Base-by-base conservation (phyloP, 2,888 invertebrate genomes). In the Globia sparganii region DNA sequence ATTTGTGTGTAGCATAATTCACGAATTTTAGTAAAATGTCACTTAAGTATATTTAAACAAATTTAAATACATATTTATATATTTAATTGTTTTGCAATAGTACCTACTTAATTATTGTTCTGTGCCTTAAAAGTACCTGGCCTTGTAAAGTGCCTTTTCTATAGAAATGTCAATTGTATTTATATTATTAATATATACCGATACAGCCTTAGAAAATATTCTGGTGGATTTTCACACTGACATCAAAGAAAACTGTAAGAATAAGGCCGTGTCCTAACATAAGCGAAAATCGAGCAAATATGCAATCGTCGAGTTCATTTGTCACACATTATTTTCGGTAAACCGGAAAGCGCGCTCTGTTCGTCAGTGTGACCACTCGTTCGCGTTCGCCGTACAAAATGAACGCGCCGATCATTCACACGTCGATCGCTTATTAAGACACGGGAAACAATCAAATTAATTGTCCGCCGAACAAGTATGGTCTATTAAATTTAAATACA, bases 41-140 rank as follows among this genome's bases (percentile, higher is more conserved):
- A 88, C 87, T n/a, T n/a, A n/a, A n/a, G 75, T 81, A 84, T 81
- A 83, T 86, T 74, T 82, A 77, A 75, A 77, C 81, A 73, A 75
- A 71, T 81, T 3, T 34, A 34, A 3, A 34, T 34, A 75, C 80
- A 75, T 61, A 71, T 80, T 71, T 81, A 53, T 56, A 61, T 70
- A 83, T 86, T 80, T 43, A 84, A 86, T 85, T 86, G 72, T 89
- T 90, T 91, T 91, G 91, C 92, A 92, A 91, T 90, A 88, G 81
- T 83, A 85, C 77, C 81, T 87, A 87, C 82, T 86, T 84, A 85
- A 80, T 72, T 77, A 85, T 79, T 78, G 81, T 87, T 87, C 87
- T 88, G 93, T 93, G 93, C 93, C 93, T 93, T 93, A 91, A 65
- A 76, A 85, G 89, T 91, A 91, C 88, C 89, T 90, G 92, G 92